A percentile compares a stretch with the other conserved stretches of the same genome.
These are phyloP conservation scores for Caenorhabditis sp. DNA, from an alignment of 2,888 invertebrate species.

Conservation along the genomic window DNA sequence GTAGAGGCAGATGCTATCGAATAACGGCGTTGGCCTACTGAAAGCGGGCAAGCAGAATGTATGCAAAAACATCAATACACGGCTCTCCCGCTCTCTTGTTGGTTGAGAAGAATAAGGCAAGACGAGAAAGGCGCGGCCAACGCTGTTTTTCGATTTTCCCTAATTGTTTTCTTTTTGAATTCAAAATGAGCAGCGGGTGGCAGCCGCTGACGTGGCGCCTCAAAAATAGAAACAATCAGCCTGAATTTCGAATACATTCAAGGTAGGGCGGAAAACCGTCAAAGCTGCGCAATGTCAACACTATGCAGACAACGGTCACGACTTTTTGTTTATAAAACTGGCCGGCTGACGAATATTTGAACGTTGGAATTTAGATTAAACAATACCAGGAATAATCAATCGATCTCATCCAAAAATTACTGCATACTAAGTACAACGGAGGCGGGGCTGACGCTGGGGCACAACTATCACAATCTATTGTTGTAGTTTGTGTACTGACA, in stretches of 20 bases:
- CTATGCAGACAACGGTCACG: constrained; percentile 54
- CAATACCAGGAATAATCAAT: constrained; percentile 3
- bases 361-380: constrained; percentile 39
- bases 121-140: constrained; percentile 5
- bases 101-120: neutral
- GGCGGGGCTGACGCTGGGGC: too few species aligned
- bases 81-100: constrained; percentile 25
- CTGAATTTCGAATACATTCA: constrained; percentile 35
- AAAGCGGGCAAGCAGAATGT: too few species aligned
- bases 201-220: constrained; percentile 20
- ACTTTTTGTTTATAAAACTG: constrained; percentile 59
- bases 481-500: neutral
- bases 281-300: constrained; percentile 57
- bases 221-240: constrained; percentile 46
- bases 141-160: constrained; percentile 32
- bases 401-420: neutral
- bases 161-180: constrained; percentile 30
- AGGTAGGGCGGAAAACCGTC: constrained; percentile 39
- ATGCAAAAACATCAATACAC: constrained; percentile 14
- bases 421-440: too few species aligned
- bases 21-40: constrained; percentile 4
- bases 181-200: constrained; percentile 16
- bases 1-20: constrained; percentile 39
- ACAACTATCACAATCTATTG: too few species aligned
- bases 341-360: constrained; percentile 38